Base-by-base conservation (phyloP, 1,140 invertebrate species). In the Caerostris extrusa region DNA sequence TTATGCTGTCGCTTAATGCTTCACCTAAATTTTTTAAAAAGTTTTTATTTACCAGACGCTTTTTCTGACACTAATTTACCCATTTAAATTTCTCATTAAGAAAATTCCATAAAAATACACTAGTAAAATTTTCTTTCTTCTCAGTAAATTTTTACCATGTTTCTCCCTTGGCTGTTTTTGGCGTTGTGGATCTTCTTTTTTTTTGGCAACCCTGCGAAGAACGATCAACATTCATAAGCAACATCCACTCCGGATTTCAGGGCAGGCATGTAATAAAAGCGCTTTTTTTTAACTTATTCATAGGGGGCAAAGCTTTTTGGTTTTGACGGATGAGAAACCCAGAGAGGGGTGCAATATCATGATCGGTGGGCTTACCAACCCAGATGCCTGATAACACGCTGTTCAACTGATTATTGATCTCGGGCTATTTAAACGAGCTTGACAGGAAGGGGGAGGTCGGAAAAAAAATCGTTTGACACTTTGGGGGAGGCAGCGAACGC, bases 261-360 rank as follows among this genome's bases (percentile, higher is more conserved):
- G 82, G 14, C 53, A 12, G 14, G 58, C 17, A 50, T 12, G 88
- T 53, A 90, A 71, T 90, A 90, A 77, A 90, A 71, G 55, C 61
- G 55, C 50, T 17, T n/a, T n/a, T n/a, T n/a, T n/a, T 71, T 77
- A 90, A 90, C 88, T 90, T 90, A 90, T 90, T 90, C 88, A 90
- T 90, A 5, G 61, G 67, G 67, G 88, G 83, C 60, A 87, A 87
- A 58, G 57, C 85, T 87, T 87, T 87, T 87, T 87, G 85, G 58
- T 87, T 87, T 87, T 87, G 85, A 87, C 85, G 58, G 85, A 87
- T 61, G 85, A 87, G 85, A 87, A 64, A 64, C 3, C 82, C 60
- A 86, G 8, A 60, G 85, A 64, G 34, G 60, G 82, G 55, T 58
- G 60, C 58, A 5, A 50, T 61, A 87, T 50, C n/a, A 50, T 50